Base-by-base conservation (phyloP, 1,140 invertebrate genomes). In the Galendromus occidentalis region DNA sequence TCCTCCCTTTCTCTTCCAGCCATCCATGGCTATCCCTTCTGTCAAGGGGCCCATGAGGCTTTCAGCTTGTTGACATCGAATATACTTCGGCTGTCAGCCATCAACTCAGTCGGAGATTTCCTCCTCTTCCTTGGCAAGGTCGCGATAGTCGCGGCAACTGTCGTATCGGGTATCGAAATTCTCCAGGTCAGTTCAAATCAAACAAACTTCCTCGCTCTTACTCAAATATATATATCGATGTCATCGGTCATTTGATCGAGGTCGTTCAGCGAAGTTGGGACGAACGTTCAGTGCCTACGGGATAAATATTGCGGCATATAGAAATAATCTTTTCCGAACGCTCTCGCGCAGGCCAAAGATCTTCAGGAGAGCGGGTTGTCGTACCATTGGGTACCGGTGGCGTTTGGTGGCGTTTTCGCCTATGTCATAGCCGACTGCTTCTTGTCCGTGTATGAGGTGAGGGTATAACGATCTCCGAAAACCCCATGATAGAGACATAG, bases 351-450 rank as follows among this genome's bases (percentile, higher is more conserved):
- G 79, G 78, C 51, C 17, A 14, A 22, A 6, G 51, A 59, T 17
- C 25, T 59, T 25, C 51, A 78, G 45, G 81, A 80, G 69, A 72
- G 78, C 30, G 82, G 82, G 18, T 70, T 88, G 1, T 77, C 82
- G 68, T 82, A 85, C 74, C 78, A 80, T 9, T 85, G 90, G 69
- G 83, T 86, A 18, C 91, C 92, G 1, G 85, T 91, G 1, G 80
- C 93, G 14, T 76, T 94, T 41, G 85, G 86, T n/a, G 87, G 84
- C 70, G 76, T 95, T 18, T 93, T 91, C 75, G 82, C 90, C 1
- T 95, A 91, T 74, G 89, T 94, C 71, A 87, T 94, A 66, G 86
- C 91, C 39, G 89, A 94, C 71, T 90, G 87, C 74, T 86, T 95
- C 45, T 81, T 96, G 28, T 91, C 89, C 1, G 80, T 95, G 20